These are phyloP conservation scores for Lutjanus campechanus DNA, from an alignment of 2,797 vertebrate species.

Conservation along the genomic window DNA sequence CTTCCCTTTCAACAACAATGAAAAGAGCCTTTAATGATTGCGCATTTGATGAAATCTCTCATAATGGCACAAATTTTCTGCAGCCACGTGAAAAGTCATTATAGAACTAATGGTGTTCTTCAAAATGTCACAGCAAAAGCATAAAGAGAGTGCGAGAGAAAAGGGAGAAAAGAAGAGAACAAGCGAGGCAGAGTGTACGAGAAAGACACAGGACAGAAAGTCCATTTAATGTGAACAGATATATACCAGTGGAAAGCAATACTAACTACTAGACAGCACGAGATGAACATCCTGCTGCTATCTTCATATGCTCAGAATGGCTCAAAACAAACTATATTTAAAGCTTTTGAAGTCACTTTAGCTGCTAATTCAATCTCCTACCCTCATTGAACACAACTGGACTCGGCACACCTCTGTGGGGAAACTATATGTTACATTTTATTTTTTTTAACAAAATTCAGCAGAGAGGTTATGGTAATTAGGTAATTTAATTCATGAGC, in stretches of 20 bases:
- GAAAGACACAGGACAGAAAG: constrained; percentile 45
- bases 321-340: constrained; percentile 60
- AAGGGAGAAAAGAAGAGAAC: constrained; percentile 5
- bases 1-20: constrained; percentile 64
- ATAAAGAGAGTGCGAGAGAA: constrained; percentile 28
- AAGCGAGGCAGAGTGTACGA: constrained; percentile 30
- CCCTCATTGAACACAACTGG: constrained; percentile 21
- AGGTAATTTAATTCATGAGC: neutral
- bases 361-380: constrained; percentile 28
- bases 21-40: constrained; percentile 68
- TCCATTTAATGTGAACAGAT: constrained; percentile 60
- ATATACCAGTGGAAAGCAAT: constrained; percentile 33
- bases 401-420: constrained; percentile 16
- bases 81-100: constrained; percentile 74
- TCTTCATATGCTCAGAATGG: constrained; percentile 23
- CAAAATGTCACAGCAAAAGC: constrained; percentile 73
- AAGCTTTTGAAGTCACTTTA: constrained; percentile 38
- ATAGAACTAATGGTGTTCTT: constrained; percentile 76
- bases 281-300: constrained; percentile 52
- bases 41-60: constrained; percentile 71
- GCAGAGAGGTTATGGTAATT: neutral
- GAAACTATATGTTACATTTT: neutral
- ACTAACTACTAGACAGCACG: constrained; percentile 42
- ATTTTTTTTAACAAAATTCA: neutral
- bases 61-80: constrained; percentile 71